These are phyloP conservation scores for Zophobas atratus DNA, from an alignment of 1,140 invertebrate species.

Conservation along the genomic window DNA sequence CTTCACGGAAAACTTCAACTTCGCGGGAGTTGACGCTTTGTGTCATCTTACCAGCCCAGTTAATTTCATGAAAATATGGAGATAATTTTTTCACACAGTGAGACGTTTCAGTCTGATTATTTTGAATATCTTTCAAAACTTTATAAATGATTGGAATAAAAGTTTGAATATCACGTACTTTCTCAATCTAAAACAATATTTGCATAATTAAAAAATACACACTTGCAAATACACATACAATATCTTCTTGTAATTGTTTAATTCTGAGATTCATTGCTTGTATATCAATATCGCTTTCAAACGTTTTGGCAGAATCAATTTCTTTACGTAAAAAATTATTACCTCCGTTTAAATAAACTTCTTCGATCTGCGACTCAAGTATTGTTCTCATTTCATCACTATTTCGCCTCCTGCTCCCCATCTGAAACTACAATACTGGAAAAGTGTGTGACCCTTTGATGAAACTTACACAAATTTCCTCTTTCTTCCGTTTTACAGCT, in stretches of 20 bases:
- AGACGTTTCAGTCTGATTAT: not conserved
- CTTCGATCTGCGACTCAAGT: slow-evolving; percentile 33
- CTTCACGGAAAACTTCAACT: slow-evolving; percentile 42
- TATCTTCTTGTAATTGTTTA: slow-evolving; percentile 33
- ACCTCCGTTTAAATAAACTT: slow-evolving; percentile 6
- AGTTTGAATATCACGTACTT: not conserved
- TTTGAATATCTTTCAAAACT: slow-evolving; percentile 32
- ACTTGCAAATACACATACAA: slow-evolving; percentile 35
- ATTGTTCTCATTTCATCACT: not conserved
- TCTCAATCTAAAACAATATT: not conserved
- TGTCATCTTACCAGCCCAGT: slow-evolving; percentile 35
- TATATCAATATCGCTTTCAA: slow-evolving; percentile 12
- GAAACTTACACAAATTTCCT: slow-evolving; percentile 44
- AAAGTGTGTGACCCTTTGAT: no score
- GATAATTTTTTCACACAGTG: not conserved
- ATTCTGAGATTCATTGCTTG: slow-evolving; percentile 29
- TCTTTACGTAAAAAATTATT: slow-evolving; percentile 25
- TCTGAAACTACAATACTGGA: slow-evolving; percentile 5
- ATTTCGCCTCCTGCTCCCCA: slow-evolving; percentile 10
- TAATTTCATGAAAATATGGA: slow-evolving; percentile 1
- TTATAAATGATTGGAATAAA: not conserved
- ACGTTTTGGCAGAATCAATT: slow-evolving; percentile 27
- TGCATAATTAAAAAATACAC: not conserved
- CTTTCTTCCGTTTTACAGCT: slow-evolving; percentile 9
- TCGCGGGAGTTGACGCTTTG: slow-evolving; percentile 27